phyloP scores from a whole-genome alignment of 2,113 vertebrate species.

The Camelus bactrianus region DNA sequence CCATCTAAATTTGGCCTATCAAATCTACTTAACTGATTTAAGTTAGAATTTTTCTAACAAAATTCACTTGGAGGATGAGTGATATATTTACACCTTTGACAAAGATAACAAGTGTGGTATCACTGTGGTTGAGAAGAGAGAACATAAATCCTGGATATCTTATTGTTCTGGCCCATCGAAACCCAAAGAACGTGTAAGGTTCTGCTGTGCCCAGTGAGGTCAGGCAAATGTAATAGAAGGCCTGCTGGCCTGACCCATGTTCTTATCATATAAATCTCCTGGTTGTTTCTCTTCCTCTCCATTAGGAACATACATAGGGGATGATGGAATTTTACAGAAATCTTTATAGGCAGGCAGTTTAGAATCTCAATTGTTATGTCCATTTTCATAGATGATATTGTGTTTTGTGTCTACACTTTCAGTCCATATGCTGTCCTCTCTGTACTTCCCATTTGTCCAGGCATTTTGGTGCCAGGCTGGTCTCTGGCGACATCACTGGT shows the following conservation, averaged over 20 bases:
- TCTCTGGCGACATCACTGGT: constrained; percentile 93
- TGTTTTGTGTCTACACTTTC: constrained; percentile 96
- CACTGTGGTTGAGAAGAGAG: not conserved
- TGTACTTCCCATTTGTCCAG: constrained; percentile 94
- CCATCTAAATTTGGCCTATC: not conserved
- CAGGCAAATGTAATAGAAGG: constrained; percentile 87
- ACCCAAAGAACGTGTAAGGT: not conserved
- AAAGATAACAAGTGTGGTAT: not conserved
- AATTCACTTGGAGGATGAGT: not conserved
- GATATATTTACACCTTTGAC: not conserved
- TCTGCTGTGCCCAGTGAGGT: not conserved
- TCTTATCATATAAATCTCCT: constrained; percentile 92
- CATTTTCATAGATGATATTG: constrained; percentile 95
- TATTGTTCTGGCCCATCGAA: not conserved
- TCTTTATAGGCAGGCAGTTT: constrained; percentile 83
- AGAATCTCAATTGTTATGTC: constrained; percentile 93
- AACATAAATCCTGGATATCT: not conserved
- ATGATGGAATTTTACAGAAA: constrained; percentile 87
- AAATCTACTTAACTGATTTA: not conserved
- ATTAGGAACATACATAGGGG: constrained; percentile 94
- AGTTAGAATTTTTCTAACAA: constrained; percentile 3
- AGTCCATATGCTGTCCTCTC: constrained; percentile 90
- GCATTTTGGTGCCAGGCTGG: constrained; percentile 97
- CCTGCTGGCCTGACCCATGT: constrained; percentile 90
- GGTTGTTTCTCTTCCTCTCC: constrained; percentile 91